These are phyloP conservation scores for Probosciger aterrimus DNA, from an alignment of 2,113 vertebrate species.

Conservation along the genomic window DNA sequence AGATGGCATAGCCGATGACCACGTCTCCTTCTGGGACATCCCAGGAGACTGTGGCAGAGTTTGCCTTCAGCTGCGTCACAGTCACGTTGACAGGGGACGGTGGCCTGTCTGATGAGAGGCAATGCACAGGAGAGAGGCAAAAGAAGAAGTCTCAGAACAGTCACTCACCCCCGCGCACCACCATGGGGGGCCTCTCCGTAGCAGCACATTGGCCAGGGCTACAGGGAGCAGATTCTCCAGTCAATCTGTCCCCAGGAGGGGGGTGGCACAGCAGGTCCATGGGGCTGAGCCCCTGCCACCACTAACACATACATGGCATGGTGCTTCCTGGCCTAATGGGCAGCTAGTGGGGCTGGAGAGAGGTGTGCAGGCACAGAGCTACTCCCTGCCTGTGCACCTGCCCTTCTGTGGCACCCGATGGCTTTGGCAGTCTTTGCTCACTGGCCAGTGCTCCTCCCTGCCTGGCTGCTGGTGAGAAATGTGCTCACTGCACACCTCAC, in stretches of 20 bases:
- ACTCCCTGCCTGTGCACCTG: not conserved
- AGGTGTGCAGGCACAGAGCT: not conserved
- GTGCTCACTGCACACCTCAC: not conserved
- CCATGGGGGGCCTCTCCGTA: not conserved
- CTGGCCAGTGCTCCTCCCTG: not conserved
- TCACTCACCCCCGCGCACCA: not conserved
- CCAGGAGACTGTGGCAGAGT: conserved; percentile 96
- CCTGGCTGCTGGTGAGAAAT: not conserved
- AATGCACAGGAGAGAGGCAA: conserved; percentile 23
- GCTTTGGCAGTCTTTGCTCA: accelerated
- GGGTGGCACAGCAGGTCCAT: not conserved
- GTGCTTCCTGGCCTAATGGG: not conserved
- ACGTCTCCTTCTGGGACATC: conserved; percentile 95
- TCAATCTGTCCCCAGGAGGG: not conserved
- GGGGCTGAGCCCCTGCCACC: not conserved
- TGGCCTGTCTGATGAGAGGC: conserved; percentile 81
- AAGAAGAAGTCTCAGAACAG: conserved; percentile 1
- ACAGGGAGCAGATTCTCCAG: not conserved
- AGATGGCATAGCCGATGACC: conserved; percentile 96
- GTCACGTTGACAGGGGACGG: conserved; percentile 95
- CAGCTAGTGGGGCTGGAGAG: not conserved
- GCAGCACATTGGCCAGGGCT: not conserved
- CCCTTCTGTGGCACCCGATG: not conserved
- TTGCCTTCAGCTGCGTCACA: conserved; percentile 90
- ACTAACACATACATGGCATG: accelerated